Percentiles rank a stretch among this genome's conserved stretches.
Conservation (phyloP, 2,888 invertebrate species). For the Andrena bucephala region DNA sequence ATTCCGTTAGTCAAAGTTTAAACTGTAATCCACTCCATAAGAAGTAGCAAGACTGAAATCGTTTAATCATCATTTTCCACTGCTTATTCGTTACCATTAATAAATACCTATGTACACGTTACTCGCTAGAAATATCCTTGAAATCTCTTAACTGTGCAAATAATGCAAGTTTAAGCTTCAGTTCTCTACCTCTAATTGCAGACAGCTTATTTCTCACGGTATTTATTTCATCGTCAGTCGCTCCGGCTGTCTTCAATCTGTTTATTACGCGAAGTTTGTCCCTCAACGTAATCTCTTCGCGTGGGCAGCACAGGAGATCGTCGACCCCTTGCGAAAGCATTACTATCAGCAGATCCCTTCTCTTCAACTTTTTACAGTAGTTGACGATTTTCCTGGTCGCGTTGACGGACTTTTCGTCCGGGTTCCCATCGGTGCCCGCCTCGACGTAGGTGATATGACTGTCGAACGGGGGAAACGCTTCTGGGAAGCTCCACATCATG, state of each 20-base stretch:
- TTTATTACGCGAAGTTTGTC: conserved; percentile 86
- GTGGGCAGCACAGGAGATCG: conserved; percentile 88
- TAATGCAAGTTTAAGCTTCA: neutral
- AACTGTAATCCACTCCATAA: too few species aligned
- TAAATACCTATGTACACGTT: too few species aligned
- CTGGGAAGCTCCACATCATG: conserved; percentile 72
- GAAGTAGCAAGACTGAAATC: too few species aligned
- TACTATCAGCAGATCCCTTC: conserved; percentile 86
- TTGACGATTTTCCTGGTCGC: conserved; percentile 86
- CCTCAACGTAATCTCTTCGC: conserved; percentile 85
- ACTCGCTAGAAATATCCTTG: too few species aligned
- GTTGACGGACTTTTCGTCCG: conserved; percentile 86
- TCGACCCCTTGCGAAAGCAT: conserved; percentile 89
- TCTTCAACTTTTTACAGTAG: conserved; percentile 83
- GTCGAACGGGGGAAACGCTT: conserved; percentile 73
- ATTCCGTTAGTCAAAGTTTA: too few species aligned
- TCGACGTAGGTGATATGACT: conserved; percentile 84
- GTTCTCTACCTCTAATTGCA: conserved; percentile 86
- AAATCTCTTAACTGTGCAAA: too few species aligned
- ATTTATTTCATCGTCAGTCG: conserved; percentile 87
- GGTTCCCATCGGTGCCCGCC: conserved; percentile 86
- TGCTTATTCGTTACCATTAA: too few species aligned
- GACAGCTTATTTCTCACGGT: conserved; percentile 88
- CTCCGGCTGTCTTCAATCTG: conserved; percentile 85
- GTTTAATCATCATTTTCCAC: too few species aligned